A percentile compares a stretch with the other conserved stretches of the same genome.
Evolutionary conservation across 2,888 invertebrate species (phyloP).

Genomic region (Nomada hirtipes): DNA sequence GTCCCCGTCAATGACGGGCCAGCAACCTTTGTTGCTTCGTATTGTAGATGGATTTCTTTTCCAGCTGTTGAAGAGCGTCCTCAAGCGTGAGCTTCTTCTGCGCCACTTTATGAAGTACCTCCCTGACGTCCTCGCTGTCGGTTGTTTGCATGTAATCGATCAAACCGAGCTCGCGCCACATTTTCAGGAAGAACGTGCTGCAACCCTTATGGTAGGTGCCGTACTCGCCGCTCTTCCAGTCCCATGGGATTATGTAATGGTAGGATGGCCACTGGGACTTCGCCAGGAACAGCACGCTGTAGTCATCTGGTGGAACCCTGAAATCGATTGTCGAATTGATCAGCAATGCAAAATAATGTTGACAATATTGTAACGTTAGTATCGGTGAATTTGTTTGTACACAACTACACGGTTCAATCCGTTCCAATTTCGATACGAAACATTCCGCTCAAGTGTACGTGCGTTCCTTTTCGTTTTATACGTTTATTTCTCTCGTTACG

Average conservation of each 20-base stretch:
- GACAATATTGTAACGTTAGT: background rate
- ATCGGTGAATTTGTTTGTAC: too few species aligned
- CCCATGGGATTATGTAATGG: constrained; percentile 91
- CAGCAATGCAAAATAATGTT: background rate
- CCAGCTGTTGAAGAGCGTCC: constrained; percentile 75
- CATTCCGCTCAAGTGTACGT: too few species aligned
- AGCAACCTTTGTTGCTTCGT: constrained; percentile 50
- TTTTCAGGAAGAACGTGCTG: constrained; percentile 89
- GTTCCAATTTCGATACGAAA: too few species aligned
- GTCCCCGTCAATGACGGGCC: background rate
- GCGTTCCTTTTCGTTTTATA: too few species aligned
- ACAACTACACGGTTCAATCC: too few species aligned
- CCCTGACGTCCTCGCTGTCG: constrained; percentile 87
- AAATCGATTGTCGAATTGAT: constrained; percentile 54
- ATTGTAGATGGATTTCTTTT: constrained; percentile 69
- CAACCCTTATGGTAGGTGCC: constrained; percentile 90
- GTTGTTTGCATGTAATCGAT: constrained; percentile 88
- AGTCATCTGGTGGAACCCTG: constrained; percentile 90
- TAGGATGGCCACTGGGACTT: constrained; percentile 93
- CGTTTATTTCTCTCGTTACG: too few species aligned
- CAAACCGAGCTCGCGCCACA: constrained; percentile 89
- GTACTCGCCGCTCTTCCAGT: constrained; percentile 93
- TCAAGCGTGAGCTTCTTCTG: constrained; percentile 75
- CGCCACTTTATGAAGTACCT: constrained; percentile 87
- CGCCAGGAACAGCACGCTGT: constrained; percentile 90